Conservation (phyloP, 2,797 vertebrate genomes). For the Coreius guichenoti region DNA sequence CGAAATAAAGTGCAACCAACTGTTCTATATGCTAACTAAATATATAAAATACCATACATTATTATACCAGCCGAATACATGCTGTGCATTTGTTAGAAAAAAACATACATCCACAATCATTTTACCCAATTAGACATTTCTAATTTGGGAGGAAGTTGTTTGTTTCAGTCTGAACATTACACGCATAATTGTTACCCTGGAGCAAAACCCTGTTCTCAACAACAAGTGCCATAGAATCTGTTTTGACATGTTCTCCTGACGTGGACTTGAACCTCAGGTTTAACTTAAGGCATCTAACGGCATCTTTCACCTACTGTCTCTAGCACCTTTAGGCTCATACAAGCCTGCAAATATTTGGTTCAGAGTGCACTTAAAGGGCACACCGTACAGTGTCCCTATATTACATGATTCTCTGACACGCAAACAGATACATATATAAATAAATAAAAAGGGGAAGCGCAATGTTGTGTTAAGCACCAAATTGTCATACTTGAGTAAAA, state of each 20-base stretch:
- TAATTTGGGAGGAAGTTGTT: background rate
- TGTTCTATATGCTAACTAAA: background rate
- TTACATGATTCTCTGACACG: background rate
- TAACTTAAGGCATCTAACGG: background rate
- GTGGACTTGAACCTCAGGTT: background rate
- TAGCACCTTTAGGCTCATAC: background rate
- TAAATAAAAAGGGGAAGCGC: background rate
- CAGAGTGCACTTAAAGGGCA: background rate
- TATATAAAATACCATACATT: background rate
- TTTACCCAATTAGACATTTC: background rate
- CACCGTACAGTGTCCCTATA: background rate
- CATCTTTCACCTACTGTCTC: background rate
- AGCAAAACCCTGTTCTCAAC: background rate
- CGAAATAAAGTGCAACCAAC: background rate
- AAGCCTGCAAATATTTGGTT: background rate
- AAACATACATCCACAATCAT: background rate
- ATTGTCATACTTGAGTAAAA: background rate
- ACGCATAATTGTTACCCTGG: background rate
- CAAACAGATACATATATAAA: background rate
- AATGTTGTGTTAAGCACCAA: background rate
- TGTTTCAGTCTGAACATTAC: background rate
- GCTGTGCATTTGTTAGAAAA: background rate
- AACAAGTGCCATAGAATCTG: constrained; percentile 5
- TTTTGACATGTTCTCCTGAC: background rate
- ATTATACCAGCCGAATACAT: background rate